Evolutionary conservation across 2,113 vertebrate genomes (phyloP), one percentile per base, ranked within the genome.

Genomic region (Vidua chalybeata): DNA sequence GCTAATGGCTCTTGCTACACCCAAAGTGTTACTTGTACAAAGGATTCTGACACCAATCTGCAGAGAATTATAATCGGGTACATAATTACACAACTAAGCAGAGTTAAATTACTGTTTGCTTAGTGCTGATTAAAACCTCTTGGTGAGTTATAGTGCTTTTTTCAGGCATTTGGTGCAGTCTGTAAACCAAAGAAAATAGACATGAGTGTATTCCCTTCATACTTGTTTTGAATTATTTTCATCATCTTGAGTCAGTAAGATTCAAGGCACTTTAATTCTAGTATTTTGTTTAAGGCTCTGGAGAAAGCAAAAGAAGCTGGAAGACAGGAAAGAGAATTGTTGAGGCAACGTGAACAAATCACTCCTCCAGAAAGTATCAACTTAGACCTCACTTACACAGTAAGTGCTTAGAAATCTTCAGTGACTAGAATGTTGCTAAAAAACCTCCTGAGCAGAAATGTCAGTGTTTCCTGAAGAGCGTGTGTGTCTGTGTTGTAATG

Each of bases 231-330:
- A 76, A 46, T 83, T 45, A 4, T 72, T 86, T 79, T 58, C 56
- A 33, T 64, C 2, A 6, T 63, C n/a, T 51, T 74, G 48, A 8
- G 15, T 68, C 39, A 33, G 27, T 87, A 86, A 71, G 41, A 52
- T 59, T 92, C 55, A 74, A 87, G 54, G 11, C 15, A 39, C 48
- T 89, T 41, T 41, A 41, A 30, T 49, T 84, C 4, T 86, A 16
- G 31, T 69, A 13, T 94, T 91, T 97, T 58, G 46, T 94, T 95
- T 78, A 98, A 98, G 99, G 98, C 99, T 89, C 98, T 99, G 92
- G 99, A 99, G 96, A 99, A 99, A 86, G 99, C 99, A 81, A 99
- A 99, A 98, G 99, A 99, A 89, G 99, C 99, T 23, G 99, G 99
- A 62, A 98, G 99, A 96, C 99, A 99, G 93, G 99, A 99, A 96